Base-by-base conservation (phyloP, 2,113 vertebrate genomes). In the Rhinolophus sinicus region DNA sequence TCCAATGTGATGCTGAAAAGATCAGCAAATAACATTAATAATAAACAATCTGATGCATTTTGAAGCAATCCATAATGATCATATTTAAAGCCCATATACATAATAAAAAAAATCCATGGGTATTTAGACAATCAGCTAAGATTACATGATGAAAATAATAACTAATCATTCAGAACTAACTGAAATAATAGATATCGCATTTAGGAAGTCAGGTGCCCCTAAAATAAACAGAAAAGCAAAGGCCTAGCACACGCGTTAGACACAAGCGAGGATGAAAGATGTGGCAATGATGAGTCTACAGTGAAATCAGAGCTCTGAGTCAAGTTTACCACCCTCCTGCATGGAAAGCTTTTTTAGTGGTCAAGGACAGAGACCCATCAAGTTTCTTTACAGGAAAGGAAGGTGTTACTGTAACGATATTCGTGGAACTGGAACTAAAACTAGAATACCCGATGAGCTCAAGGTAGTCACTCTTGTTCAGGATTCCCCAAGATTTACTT, bases 221-320 rank as follows among this genome's bases (percentile, higher is more conserved):
- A 84, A 94, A 78, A 86, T 90, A 50, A 81, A 14, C 10, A 81
- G 35, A 73, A 81, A 81, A 28, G 47, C 35, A 72, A 93, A 85
- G 64, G 8, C 1, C 40, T 2, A n/a, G 40, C 12, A 10, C 24
- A 30, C 50, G 24, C 50, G 62, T 77, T 24, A 93, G 8, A 60
- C 35, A 35, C 9, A 72, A 38, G 40, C n/a, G 35, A 64, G 22
- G 5, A n/a, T 22, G 33, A 19, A 85, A 52, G 14, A 38, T 12
- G 11, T 33, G 24, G 22, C 12, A 44, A 3, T n/a, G 3, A 5
- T 38, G 35, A 26, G 1, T 54, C 11, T 22, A 19, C 80, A n/a
- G 15, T 47, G 24, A 58, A 88, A 47, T 62, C 33, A 67, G 22
- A 0, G 8, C 15, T 10, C 15, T 8, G 22, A 1, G 26, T 62